Evolutionary conservation across 2,797 vertebrate species (phyloP), one percentile per base, ranked within the genome.

Genomic region (Carapus acus): DNA sequence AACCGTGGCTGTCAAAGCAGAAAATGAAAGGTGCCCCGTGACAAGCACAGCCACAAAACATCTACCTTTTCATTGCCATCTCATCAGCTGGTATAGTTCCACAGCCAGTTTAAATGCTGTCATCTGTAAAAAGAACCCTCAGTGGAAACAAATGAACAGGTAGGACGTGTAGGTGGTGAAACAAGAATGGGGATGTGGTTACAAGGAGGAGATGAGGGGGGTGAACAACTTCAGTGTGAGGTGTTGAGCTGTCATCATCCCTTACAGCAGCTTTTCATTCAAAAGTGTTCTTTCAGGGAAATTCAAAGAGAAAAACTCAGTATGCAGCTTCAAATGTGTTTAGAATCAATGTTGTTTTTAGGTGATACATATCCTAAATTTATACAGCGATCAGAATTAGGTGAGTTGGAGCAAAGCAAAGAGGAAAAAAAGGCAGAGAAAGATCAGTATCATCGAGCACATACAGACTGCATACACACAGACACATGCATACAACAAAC

Each of bases 61-160:
- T 74, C 58, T 54, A 49, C 57, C 65, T 69, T 73, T 73, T 82
- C 76, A 61, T 58, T 80, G 69, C 61, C 43, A 58, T 80, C 79
- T 76, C 79, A 82, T 82, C 83, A 79, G 73, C 34, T 74, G 71
- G 48, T 38, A 37, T 41, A 69, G 70, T 66, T 83, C 75, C 16
- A 41, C 44, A 46, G 59, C 51, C 43, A 44, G 67, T 78, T 79
- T 73, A 71, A 27, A 74, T 71, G 70, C 71, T 62, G 75, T 53
- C 49, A 65, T 74, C 62, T 62, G 60, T 67, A 57, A 68, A 69
- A 67, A n/a, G n/a, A n/a, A 67, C 59, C 58, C 60, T 85, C 80
- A 86, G 83, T 77, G 83, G 72, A 79, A 77, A 79, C 71, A 66
- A 71, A 60, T 69, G 50, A 72, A 58, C 69, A 73, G 52, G 68